Base-by-base conservation (phyloP, 1,140 invertebrate genomes). In the Scaptodrosophila lebanonensis region DNA sequence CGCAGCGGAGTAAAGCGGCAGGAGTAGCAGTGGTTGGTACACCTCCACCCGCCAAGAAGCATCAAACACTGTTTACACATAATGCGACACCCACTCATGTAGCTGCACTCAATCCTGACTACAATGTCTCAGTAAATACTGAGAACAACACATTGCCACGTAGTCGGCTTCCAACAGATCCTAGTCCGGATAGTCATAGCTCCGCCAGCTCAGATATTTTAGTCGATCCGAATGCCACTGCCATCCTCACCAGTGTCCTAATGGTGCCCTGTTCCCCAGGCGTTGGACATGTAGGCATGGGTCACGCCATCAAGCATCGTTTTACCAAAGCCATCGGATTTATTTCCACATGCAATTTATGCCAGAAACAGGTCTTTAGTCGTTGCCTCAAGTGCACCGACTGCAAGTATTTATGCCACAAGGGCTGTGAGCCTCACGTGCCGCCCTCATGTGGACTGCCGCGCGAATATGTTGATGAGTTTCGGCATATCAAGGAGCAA, bases 371-470 rank as follows among this genome's bases (percentile, higher is more conserved):
- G 87, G 96, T 98, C 89, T 93, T 96, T 76, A 93, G 95, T 83
- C 95, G 93, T 35, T 59, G 73, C 12, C 90, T 95, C 42, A 97
- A 95, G 87, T 98, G 97, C 88, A 97, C 93, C 87, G 95, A 97
- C 86, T 98, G 97, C 91, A 98, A 97, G 89, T 98, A 95, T 88
- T 95, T 95, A 75, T 98, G 96, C 88, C 90, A 84, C 86, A 91
- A 93, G 76, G 95, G 97, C 77, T 98, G 97, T 88, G 94, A 95
- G 75, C 91, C 91, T 16, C 96, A 95, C 89, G 96, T 97, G 60
- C 94, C 95, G 66, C 94, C 95, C 1, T 96, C 95, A 20, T 98
- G 97, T 88, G 95, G 95, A 27, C 88, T 98, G 66, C 95, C 96
- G 17, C 90, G 91, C 35, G 94, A 94, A 86, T 91, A 95, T 70